A percentile compares a stretch with the other conserved stretches of the same genome.
phyloP scores from a whole-genome alignment of 2,113 vertebrate species.

The Stigmatopora argus region DNA sequence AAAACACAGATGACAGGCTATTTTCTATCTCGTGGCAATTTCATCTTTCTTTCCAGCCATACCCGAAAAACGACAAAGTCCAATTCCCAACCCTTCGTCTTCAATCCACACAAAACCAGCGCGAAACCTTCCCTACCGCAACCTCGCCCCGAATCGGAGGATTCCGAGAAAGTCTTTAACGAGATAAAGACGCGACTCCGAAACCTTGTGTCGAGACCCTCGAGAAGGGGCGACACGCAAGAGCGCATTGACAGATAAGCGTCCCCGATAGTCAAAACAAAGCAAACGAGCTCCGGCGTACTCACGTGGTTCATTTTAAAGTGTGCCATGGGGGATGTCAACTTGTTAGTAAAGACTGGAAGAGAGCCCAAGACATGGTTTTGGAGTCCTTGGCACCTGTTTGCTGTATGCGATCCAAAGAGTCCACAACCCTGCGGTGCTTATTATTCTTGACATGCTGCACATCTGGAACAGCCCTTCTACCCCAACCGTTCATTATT shows the following conservation, averaged over 20 bases:
- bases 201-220: constrained; percentile 11
- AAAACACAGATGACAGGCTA: constrained; percentile 8
- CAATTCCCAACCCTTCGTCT: constrained; percentile 9
- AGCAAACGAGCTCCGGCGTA: constrained; percentile 33
- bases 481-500: not conserved
- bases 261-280: constrained; percentile 19
- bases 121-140: not conserved
- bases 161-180: not conserved
- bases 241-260: constrained; percentile 33
- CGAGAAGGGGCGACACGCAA: constrained; percentile 17
- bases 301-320: constrained; percentile 36
- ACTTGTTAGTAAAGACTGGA: constrained; percentile 24
- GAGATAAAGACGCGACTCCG: constrained; percentile 4
- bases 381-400: constrained; percentile 37
- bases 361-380: constrained; percentile 17
- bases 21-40: constrained; percentile 18
- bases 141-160: not conserved
- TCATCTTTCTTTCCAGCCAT: constrained; percentile 21
- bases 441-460: constrained; percentile 24
- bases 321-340: constrained; percentile 37
- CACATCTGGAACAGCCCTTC: constrained; percentile 26
- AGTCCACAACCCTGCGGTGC: constrained; percentile 10
- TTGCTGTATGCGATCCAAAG: constrained; percentile 4
- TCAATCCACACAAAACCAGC: not conserved
- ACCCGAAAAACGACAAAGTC: constrained; percentile 8